Percentiles rank a stretch among this genome's conserved stretches.
Conservation (phyloP, 2,113 vertebrate species). For the Salvator merianae region DNA sequence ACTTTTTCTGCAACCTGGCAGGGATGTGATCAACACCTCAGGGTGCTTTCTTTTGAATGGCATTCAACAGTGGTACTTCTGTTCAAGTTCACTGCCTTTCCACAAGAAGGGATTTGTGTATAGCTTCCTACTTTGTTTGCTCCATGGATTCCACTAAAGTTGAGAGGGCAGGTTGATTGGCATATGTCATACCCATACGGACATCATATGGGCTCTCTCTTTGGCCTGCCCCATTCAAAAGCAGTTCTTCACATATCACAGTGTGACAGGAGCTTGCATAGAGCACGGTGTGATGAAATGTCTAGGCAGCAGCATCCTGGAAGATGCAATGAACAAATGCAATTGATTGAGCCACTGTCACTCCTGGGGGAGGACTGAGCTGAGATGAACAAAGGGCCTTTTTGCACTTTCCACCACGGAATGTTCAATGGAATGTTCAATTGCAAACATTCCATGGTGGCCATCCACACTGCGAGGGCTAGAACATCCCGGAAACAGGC, state of each 20-base stretch:
- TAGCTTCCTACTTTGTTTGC: background rate
- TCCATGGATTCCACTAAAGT: background rate
- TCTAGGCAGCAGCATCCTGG: background rate
- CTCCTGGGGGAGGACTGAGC: background rate
- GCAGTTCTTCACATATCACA: background rate
- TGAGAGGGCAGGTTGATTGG: background rate
- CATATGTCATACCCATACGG: background rate
- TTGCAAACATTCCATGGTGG: too few species aligned
- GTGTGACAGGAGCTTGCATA: background rate
- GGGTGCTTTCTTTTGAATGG: constrained; percentile 12
- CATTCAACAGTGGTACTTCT: background rate
- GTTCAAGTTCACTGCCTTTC: constrained; percentile 1
- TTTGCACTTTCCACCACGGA: too few species aligned
- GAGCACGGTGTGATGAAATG: background rate
- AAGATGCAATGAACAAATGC: background rate
- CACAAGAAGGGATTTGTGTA: background rate
- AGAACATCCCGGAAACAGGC: too few species aligned
- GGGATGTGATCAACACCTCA: background rate
- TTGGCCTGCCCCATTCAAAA: background rate
- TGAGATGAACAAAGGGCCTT: background rate
- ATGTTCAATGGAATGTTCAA: too few species aligned
- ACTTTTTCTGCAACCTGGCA: background rate
- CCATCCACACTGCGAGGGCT: too few species aligned
- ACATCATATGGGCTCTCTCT: background rate
- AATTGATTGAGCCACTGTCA: background rate